Conservation (phyloP, 2,888 invertebrate genomes). For the Philopedon plagiatum region DNA sequence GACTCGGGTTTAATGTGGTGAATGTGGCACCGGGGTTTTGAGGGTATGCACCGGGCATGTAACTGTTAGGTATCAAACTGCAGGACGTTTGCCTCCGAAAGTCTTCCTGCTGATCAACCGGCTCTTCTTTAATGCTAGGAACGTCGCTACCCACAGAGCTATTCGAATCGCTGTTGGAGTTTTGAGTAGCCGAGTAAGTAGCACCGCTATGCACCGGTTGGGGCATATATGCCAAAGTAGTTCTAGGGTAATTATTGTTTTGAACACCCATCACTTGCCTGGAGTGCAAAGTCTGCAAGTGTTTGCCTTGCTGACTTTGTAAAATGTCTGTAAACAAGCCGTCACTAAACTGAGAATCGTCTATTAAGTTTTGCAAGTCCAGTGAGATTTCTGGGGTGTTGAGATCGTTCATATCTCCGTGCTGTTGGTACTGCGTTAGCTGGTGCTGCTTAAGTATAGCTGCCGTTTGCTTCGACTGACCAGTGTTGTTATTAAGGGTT, state of each 20-base stretch:
- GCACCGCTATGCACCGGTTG: constrained; percentile 90
- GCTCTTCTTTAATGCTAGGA: constrained; percentile 90
- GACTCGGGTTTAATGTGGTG: constrained; percentile 74
- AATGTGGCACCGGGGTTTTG: constrained; percentile 66
- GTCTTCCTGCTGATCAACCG: constrained; percentile 83
- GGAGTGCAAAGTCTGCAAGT: constrained; percentile 66
- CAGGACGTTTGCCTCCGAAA: constrained; percentile 75
- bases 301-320: constrained; percentile 70
- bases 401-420: constrained; percentile 86
- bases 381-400: constrained; percentile 94
- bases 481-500: constrained; percentile 68
- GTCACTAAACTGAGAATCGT: constrained; percentile 90
- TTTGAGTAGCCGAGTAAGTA: constrained; percentile 69
- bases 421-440: constrained; percentile 82
- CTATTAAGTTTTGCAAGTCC: constrained; percentile 92
- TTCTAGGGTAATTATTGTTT: constrained; percentile 73
- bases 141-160: constrained; percentile 73
- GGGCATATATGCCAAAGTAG: constrained; percentile 91
- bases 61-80: constrained; percentile 64
- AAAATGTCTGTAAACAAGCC: constrained; percentile 90
- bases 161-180: constrained; percentile 67
- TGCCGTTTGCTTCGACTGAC: constrained; percentile 73
- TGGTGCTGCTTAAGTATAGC: constrained; percentile 78
- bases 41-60: constrained; percentile 64
- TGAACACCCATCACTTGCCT: constrained; percentile 68